A percentile compares a stretch with the other conserved stretches of the same genome.
Conservation (phyloP, 2,113 vertebrate genomes). For the Solea senegalensis region DNA sequence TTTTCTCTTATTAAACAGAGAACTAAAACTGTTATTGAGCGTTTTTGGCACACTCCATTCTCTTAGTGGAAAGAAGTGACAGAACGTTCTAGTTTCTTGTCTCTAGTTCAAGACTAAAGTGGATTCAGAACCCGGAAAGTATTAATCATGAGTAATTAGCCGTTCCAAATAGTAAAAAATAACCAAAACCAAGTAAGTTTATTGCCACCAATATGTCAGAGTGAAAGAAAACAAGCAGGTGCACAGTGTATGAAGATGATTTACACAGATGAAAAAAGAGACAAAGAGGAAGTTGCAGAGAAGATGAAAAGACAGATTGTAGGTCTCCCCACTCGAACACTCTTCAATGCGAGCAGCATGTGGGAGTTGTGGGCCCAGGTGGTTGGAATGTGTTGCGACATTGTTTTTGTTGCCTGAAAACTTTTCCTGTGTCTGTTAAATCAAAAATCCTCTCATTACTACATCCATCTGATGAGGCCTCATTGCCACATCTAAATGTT, state of each 20-base stretch:
- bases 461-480: background rate
- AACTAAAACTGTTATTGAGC: background rate
- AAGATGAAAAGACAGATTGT: background rate
- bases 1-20: background rate
- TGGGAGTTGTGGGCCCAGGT: slow-evolving; percentile 19
- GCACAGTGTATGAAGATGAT: background rate
- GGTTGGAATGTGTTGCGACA: slow-evolving; percentile 4
- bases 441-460: background rate
- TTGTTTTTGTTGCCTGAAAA: slow-evolving; percentile 3
- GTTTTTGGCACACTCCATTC: background rate
- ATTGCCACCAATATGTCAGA: background rate
- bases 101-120: background rate
- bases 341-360: slow-evolving; percentile 16
- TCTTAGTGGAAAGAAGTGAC: no score
- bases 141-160: background rate
- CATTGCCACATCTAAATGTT: no score
- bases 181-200: background rate
- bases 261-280: background rate
- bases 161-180: background rate
- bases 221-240: background rate
- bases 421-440: background rate
- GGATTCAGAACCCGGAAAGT: background rate
- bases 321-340: background rate
- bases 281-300: slow-evolving; percentile 29
- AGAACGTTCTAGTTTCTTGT: background rate